Base-by-base conservation (phyloP, 2,797 vertebrate genomes). In the Tachyglossus aculeatus region DNA sequence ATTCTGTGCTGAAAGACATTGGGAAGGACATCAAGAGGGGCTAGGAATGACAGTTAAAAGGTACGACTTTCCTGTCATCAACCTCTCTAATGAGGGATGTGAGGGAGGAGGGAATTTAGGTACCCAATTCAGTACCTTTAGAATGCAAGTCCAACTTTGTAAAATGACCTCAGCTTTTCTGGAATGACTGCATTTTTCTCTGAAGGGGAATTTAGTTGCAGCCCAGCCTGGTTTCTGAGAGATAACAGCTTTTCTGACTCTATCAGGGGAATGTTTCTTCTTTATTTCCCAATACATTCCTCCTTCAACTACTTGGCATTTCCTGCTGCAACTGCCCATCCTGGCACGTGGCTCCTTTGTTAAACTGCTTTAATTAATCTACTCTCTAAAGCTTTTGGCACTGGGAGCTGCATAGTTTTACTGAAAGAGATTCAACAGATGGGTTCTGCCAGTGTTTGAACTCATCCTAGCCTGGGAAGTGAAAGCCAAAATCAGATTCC, bases 371-470 rank as follows among this genome's bases (percentile, higher is more conserved):
- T n/a, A n/a, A n/a, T n/a, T n/a, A n/a, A n/a, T n/a, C n/a, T n/a
- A n/a, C 77, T 84, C 71, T 76, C 71, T 84, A 71, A 84, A 84
- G 50, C 48, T 25, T 59, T 66, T 82, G 48, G 65, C 56, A 56
- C 60, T 47, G 67, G 65, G 54, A 74, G 67, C 62, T 76, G 56
- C 52, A 56, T 80, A 50, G 62, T 68, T 66, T 66, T 68, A 27
- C 71, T 59, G 76, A 25, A 33, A 59, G 53, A 60, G 59, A 80
- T 76, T 74, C 63, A 71, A 37, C 71, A 19, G 67, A 55, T 66
- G n/a, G n/a, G n/a, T n/a, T 71, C 70, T 41, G 16, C 29, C 11
- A 64, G 63, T 39, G 40, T 51, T 71, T 43, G 65, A 27, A 64
- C 69, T 63, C 56, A 80, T 67, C 39, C 32, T 21, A 53, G 48